Evolutionary conservation across 2,113 vertebrate genomes (phyloP).

Genomic region (Colistium nudipinnis): DNA sequence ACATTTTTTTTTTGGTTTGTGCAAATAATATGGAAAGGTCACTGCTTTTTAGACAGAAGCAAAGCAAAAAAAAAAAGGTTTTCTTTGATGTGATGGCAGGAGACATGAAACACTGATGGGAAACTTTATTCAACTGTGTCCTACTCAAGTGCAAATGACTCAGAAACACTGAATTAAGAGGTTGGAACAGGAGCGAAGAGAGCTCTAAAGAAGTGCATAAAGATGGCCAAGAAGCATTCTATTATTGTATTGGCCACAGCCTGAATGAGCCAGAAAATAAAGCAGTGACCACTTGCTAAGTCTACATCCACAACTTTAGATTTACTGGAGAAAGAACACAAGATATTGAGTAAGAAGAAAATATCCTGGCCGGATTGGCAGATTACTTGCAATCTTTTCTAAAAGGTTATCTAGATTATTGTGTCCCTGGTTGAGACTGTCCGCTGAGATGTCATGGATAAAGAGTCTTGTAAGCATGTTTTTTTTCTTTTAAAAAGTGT

Average conservation of each 20-base stretch:
- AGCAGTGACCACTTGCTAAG: conserved; percentile 3
- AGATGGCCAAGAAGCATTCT: conserved; percentile 39
- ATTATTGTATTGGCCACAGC: conserved; percentile 14
- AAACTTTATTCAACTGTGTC: conserved; percentile 44
- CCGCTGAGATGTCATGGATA: conserved; percentile 36
- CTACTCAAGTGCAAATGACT: conserved; percentile 62
- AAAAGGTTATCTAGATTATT: conserved; percentile 54
- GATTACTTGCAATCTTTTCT: conserved; percentile 41
- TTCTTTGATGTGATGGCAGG: conserved; percentile 47
- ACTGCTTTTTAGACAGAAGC: conserved; percentile 35
- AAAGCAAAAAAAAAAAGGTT: conserved; percentile 62
- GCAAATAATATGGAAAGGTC: conserved; percentile 37
- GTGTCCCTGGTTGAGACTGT: conserved; percentile 35
- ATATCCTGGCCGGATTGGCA: conserved; percentile 13
- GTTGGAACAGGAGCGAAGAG: conserved; percentile 19
- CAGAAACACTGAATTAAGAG: conserved; percentile 41
- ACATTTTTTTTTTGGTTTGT: not conserved
- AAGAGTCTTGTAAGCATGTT: conserved; percentile 15
- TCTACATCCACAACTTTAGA: not conserved
- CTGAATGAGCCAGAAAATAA: conserved; percentile 21
- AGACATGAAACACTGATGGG: conserved; percentile 62
- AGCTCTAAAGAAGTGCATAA: conserved; percentile 27
- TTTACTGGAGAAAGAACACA: not conserved
- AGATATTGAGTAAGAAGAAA: conserved; percentile 9
- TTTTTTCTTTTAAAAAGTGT: conserved; percentile 12